A percentile compares a stretch with the other conserved stretches of the same genome.
phyloP scores from a whole-genome alignment of 2,113 vertebrate species.

The Megaceryle maxima region DNA sequence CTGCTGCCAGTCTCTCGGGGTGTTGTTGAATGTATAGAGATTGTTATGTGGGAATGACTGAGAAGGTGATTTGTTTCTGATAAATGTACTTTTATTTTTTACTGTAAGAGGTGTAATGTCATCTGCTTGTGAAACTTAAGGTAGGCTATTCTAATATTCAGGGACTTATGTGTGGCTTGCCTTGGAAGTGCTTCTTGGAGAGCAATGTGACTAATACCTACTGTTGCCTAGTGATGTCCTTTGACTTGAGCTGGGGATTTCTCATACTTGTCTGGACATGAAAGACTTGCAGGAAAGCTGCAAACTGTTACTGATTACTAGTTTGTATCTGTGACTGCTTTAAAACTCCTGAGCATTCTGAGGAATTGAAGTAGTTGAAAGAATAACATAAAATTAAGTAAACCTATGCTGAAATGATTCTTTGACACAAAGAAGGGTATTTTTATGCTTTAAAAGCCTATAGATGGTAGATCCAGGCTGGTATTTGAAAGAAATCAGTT shows the following conservation, averaged over 20 bases:
- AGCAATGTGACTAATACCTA: background rate
- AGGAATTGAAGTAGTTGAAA: background rate
- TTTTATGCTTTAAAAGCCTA: background rate
- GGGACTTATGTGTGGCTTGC: background rate
- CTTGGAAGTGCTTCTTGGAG: background rate
- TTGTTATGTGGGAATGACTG: background rate
- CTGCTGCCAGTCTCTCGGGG: background rate
- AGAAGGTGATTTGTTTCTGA: background rate
- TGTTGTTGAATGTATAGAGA: background rate
- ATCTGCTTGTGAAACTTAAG: background rate
- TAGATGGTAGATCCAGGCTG: background rate
- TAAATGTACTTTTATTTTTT: background rate
- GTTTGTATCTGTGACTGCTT: background rate
- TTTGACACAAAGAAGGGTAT: background rate
- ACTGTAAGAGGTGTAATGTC: background rate
- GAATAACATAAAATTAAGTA: background rate
- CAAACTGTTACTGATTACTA: background rate
- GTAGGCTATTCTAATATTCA: background rate
- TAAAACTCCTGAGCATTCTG: background rate
- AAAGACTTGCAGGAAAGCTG: constrained; percentile 22
- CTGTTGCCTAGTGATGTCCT: constrained; percentile 11
- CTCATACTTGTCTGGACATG: constrained; percentile 8
- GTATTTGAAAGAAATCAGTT: background rate
- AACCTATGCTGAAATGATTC: background rate
- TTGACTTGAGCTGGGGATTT: background rate